phyloP scores from a whole-genome alignment of 2,113 vertebrate genomes.

The Heptranchias perlo region DNA sequence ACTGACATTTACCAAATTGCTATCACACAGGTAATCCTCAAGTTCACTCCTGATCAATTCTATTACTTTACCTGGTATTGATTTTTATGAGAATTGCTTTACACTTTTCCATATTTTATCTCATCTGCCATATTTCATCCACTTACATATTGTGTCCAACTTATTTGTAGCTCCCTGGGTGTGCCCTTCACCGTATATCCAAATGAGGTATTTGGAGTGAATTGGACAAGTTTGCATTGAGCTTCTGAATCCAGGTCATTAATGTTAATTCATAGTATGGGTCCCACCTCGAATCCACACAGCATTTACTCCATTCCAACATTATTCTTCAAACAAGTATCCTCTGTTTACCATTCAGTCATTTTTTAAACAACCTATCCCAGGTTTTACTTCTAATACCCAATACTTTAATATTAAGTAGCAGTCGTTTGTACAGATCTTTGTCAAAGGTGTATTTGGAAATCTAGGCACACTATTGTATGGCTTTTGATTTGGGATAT shows the following conservation, averaged over 20 bases:
- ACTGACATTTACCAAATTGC: no score
- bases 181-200: no score
- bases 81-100: no score
- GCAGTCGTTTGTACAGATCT: background rate
- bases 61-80: no score
- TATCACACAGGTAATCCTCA: no score
- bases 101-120: no score
- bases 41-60: no score
- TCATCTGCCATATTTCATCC: no score
- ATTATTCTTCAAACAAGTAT: background rate
- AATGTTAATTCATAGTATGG: background rate
- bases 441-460: background rate
- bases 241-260: background rate
- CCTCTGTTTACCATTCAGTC: background rate
- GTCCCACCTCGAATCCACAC: background rate
- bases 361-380: background rate
- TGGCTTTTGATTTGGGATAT: background rate
- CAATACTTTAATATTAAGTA: background rate
- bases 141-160: no score
- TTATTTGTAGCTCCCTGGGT: no score
- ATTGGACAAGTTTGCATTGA: no score
- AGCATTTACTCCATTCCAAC: background rate
- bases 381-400: background rate
- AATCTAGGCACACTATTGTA: background rate
- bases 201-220: no score